Evolutionary conservation across 2,888 invertebrate species (phyloP), one percentile per base, ranked within the genome.

Genomic region (Athalia circularis): DNA sequence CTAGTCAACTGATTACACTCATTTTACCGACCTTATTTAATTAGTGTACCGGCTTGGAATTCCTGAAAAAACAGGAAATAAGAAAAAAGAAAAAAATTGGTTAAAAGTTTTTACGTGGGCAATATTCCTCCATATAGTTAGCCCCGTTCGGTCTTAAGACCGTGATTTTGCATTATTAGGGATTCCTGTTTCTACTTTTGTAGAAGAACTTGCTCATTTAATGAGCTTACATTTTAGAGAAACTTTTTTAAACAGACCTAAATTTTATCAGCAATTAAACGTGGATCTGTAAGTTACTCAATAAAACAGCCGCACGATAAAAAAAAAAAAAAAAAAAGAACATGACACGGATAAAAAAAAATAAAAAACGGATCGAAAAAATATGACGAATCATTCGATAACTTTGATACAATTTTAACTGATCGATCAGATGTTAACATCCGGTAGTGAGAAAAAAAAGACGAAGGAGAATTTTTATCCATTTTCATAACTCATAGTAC

Each of bases 341-440:
- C 29, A 5, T 29, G 9, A 9, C 13, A 65, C 45, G 9, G n/a
- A 29, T 9, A 67, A 50, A 13, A n/a, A 4, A 54, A n/a, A 54
- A 43, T 9, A 9, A 7, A 59, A 72, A n/a, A n/a, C 7, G 1
- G 4, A 54, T 54, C 9, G 9, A 11, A 11, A 54, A 54, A 54
- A 11, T 9, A 11, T 11, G n/a, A 54, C 9, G n/a, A 54, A n/a
- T 59, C 13, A 72, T 57, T 7, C 59, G 8, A 72, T 72, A 72
- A 43, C 57, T 57, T 45, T 57, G 52, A 47, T 8, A 59, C 13
- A 15, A 59, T 72, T 59, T 52, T 8, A 5, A 57, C 13, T n/a
- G 57, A 57, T 59, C 43, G 45, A 15, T 59, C 13, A 59, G 47
- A 75, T 62, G 43, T 75, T 62, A 61, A 75, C 75, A 75, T 75